Percentiles rank a stretch among this genome's conserved stretches.
phyloP scores from a whole-genome alignment of 2,113 vertebrate genomes.

The Lepus americanus region DNA sequence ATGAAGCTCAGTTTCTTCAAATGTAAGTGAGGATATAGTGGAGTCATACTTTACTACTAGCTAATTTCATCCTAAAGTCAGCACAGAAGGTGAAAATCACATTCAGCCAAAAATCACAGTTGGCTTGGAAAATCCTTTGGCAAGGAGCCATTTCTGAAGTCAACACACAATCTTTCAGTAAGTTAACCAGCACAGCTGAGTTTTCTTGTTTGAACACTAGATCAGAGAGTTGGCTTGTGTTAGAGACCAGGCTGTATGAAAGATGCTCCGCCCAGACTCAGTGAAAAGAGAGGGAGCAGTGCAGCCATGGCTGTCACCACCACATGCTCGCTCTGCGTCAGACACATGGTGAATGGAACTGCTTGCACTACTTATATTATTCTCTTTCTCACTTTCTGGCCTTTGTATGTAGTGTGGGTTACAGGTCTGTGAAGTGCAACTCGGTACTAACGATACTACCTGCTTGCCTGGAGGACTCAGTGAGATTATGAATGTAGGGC shows the following conservation, averaged over 20 bases:
- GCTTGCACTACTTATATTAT: neutral
- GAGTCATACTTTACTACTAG: neutral
- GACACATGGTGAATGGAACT: neutral
- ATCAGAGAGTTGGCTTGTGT: slow-evolving; percentile 42
- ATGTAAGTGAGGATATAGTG: neutral
- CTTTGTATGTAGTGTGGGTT: neutral
- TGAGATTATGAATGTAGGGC: neutral
- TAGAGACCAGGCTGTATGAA: neutral
- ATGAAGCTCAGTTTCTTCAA: neutral
- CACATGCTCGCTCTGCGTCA: neutral
- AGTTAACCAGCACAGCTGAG: neutral
- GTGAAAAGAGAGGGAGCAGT: neutral
- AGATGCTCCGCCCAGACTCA: neutral
- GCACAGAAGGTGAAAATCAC: slow-evolving; percentile 42
- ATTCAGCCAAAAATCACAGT: slow-evolving; percentile 31
- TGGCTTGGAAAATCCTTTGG: slow-evolving; percentile 31
- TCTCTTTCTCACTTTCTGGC: neutral
- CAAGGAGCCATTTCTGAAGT: slow-evolving; percentile 43
- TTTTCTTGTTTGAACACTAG: slow-evolving; percentile 1
- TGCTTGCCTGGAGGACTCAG: neutral
- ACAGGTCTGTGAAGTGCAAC: neutral
- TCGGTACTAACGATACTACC: neutral
- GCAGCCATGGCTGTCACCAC: neutral
- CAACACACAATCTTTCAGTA: neutral
- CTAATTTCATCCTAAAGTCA: slow-evolving; percentile 26